Conservation (phyloP, 2,113 vertebrate species). For the Alectura lathami region DNA sequence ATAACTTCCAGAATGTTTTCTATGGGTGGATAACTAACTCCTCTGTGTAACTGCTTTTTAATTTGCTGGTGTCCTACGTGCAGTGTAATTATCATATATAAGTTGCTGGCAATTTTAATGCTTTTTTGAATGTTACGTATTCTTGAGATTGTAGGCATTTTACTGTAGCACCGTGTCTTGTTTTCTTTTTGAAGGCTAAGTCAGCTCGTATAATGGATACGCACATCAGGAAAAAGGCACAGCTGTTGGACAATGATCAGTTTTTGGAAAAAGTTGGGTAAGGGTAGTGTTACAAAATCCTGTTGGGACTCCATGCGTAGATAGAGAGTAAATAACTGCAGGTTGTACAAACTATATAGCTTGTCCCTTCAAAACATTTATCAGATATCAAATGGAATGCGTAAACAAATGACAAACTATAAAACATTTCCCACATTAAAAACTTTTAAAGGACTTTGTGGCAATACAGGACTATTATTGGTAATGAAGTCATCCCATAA, state of each 20-base stretch:
- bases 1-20: background rate
- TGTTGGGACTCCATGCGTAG: background rate
- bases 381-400: background rate
- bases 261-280: constrained; percentile 57
- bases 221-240: background rate
- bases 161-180: background rate
- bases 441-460: background rate
- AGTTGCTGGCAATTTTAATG: background rate
- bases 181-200: background rate
- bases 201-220: background rate
- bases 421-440: background rate
- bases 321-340: background rate
- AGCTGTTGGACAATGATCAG: background rate
- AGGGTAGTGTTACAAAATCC: background rate
- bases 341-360: background rate
- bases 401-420: background rate
- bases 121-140: background rate
- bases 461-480: background rate
- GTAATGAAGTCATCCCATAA: background rate
- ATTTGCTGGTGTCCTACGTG: background rate
- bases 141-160: background rate
- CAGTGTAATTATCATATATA: background rate
- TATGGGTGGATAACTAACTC: background rate
- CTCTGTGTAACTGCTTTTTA: background rate
- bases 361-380: background rate